A percentile compares a stretch with the other conserved stretches of the same genome.
Conservation (phyloP, 2,888 invertebrate species). For the Hypercompe scribonia region DNA sequence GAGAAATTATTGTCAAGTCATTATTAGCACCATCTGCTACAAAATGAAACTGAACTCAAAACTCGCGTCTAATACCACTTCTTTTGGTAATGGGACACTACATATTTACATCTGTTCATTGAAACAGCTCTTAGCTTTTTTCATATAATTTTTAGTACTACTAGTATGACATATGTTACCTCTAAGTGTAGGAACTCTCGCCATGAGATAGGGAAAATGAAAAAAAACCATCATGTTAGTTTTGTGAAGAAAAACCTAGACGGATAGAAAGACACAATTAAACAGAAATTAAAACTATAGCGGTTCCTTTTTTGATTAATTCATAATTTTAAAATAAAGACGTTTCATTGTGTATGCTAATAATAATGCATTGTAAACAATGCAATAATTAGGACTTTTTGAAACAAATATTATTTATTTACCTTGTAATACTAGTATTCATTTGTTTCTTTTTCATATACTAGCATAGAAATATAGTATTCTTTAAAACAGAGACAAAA, state of each 20-base stretch:
- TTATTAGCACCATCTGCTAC: slow-evolving; percentile 14
- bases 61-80: slow-evolving; percentile 33
- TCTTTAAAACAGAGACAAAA: background rate
- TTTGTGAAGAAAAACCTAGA: too few relatives aligned
- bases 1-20: slow-evolving; percentile 35
- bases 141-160: background rate
- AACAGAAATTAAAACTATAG: background rate
- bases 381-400: too few relatives aligned
- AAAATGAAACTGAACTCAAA: slow-evolving; percentile 31
- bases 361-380: too few relatives aligned
- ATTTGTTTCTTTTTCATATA: too few relatives aligned
- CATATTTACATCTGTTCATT: background rate
- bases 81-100: slow-evolving; percentile 7
- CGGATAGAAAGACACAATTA: background rate
- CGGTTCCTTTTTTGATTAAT: background rate
- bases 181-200: background rate
- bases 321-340: background rate
- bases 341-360: too few relatives aligned
- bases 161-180: background rate
- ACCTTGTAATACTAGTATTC: background rate
- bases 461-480: background rate
- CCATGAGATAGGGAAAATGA: background rate
- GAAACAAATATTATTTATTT: too few relatives aligned
- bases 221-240: background rate
- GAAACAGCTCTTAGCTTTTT: too few relatives aligned